phyloP scores from a whole-genome alignment of 2,888 invertebrate species.

The Thelaira solivaga region DNA sequence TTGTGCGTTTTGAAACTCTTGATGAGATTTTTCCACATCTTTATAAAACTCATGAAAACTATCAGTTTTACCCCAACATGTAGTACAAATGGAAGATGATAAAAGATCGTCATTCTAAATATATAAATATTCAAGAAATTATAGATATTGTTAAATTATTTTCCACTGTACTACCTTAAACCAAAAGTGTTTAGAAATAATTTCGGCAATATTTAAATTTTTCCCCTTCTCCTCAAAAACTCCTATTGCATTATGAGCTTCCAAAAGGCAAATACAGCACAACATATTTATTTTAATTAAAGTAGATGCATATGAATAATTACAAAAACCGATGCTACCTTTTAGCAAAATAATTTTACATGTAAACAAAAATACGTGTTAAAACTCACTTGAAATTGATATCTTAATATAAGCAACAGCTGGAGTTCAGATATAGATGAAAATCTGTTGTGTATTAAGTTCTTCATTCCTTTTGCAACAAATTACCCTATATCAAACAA shows the following conservation, averaged over 20 bases:
- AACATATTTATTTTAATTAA: constrained; percentile 61
- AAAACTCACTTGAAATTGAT: background rate
- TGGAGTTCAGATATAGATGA: background rate
- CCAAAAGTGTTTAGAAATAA: constrained; percentile 74
- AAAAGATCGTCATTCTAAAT: constrained; percentile 70
- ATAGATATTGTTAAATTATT: background rate
- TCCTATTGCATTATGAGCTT: constrained; percentile 68
- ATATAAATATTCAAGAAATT: constrained; percentile 53
- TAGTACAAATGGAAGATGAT: constrained; percentile 71
- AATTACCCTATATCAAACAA: too few relatives aligned
- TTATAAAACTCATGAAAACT: constrained; percentile 74
- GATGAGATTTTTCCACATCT: constrained; percentile 71
- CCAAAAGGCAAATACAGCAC: constrained; percentile 72
- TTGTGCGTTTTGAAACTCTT: constrained; percentile 15
- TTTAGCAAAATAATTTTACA: background rate
- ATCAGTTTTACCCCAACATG: constrained; percentile 72
- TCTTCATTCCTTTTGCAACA: too few relatives aligned
- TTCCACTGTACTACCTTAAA: constrained; percentile 69
- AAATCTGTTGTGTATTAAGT: background rate
- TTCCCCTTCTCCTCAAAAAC: constrained; percentile 69
- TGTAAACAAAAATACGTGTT: constrained; percentile 25
- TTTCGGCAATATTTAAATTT: constrained; percentile 68
- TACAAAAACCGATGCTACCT: background rate
- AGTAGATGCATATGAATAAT: background rate
- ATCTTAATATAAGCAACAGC: background rate